Conservation (phyloP, 2,113 vertebrate genomes). For the Hepsetus odoe region DNA sequence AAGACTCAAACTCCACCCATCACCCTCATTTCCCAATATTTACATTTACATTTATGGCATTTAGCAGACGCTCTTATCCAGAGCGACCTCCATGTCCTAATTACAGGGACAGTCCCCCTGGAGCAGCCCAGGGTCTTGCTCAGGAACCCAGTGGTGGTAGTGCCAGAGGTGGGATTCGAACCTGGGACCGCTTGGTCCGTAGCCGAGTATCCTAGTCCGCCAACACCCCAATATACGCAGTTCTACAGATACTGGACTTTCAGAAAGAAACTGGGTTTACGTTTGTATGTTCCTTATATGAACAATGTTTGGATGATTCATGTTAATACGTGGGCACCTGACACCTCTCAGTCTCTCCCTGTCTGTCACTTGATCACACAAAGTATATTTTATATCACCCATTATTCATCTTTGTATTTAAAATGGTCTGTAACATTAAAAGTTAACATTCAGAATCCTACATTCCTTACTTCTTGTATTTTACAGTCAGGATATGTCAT, state of each 20-base stretch:
- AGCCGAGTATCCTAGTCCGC: too few species aligned
- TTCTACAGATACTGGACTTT: neutral
- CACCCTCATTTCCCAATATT: neutral
- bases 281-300: constrained; percentile 60
- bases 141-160: too few species aligned
- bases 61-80: too few species aligned
- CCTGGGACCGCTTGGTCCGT: too few species aligned
- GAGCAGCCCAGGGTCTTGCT: too few species aligned
- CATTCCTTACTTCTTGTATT: too few species aligned
- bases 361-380: neutral
- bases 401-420: neutral
- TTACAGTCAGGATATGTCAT: too few species aligned
- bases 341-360: neutral
- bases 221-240: too few species aligned
- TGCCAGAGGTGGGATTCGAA: too few species aligned
- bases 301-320: constrained; percentile 13
- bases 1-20: neutral
- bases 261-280: neutral
- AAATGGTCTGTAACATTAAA: neutral
- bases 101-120: too few species aligned
- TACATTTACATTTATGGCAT: too few species aligned
- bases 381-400: neutral
- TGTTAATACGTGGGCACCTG: constrained; percentile 13
- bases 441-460: neutral
- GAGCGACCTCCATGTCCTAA: too few species aligned